Base-by-base conservation (phyloP, 2,113 vertebrate species). In the Malaclemys terrapin region DNA sequence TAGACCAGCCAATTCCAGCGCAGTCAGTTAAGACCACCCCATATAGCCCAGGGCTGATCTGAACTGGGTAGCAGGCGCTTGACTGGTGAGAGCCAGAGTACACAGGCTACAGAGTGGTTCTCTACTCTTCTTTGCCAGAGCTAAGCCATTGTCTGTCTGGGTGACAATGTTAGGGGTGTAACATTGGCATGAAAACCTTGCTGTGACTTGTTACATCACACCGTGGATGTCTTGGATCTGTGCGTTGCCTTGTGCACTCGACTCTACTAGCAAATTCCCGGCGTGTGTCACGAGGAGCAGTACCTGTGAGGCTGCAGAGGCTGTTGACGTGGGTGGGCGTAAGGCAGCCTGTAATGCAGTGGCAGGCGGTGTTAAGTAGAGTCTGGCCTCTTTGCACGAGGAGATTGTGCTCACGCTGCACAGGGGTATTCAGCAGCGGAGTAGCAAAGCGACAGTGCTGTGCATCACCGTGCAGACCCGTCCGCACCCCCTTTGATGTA, bases 381-480 rank as follows among this genome's bases (percentile, higher is more conserved):
- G 35, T 19, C 17, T 10, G 10, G 65, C 65, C 16, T 17, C 65
- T 38, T 69, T 69, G 65, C 35, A 6, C 3, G 31, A 35, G 62
- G 12, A 35, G 31, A 65, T 8, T 35, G 62, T n/a, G 62, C 62
- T 65, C 62, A n/a, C 35, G 8, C 35, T 19, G 31, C 62, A 1
- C 62, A 11, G 25, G 5, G 8, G 31, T n/a, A 35, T n/a, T n/a
- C 31, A 17, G 14, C 65, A n/a, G 65, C 10, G 65, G 17, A 5
- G 65, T 5, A 38, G 35, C 65, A 20, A 69, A 65, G 62, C 31
- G 16, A 20, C 4, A 69, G 65, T 3, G 35, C 65, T 38, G 65
- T 2, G n/a, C 8, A 17, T n/a, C 17, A 35, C 16, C 2, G 35
- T 20, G 35, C 2, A 35, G 19, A 19, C 8, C 2, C 17, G 65